phyloP scores from a whole-genome alignment of 2,113 vertebrate genomes.

The Struthidea cinerea region DNA sequence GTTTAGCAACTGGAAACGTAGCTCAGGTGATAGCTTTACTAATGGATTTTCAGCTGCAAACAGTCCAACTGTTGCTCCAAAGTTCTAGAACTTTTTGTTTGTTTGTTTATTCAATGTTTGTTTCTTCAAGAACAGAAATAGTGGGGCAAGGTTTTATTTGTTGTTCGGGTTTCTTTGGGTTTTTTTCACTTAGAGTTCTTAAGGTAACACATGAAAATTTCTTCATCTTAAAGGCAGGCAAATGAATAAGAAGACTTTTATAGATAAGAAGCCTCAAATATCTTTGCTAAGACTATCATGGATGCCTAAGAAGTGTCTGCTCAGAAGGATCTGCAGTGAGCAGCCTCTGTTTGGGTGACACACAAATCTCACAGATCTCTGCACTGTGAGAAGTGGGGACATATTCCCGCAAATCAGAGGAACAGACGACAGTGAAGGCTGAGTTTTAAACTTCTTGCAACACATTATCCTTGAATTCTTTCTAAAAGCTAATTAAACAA shows the following conservation, averaged over 20 bases:
- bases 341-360: neutral
- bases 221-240: neutral
- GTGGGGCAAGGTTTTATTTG: neutral
- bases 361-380: neutral
- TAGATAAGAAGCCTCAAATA: neutral
- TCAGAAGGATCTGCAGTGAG: neutral
- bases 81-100: neutral
- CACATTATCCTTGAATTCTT: neutral
- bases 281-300: neutral
- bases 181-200: neutral
- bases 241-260: neutral
- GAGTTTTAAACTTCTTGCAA: neutral
- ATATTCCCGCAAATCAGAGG: neutral
- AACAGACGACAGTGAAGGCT: neutral
- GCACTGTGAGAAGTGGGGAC: neutral
- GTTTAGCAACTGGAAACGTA: slow-evolving; percentile 22
- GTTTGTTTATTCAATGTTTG: neutral
- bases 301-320: neutral
- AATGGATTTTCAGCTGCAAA: slow-evolving; percentile 14
- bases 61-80: neutral
- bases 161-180: neutral
- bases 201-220: neutral
- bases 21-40: slow-evolving; percentile 26
- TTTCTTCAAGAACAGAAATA: neutral
- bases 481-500: neutral